phyloP scores from a whole-genome alignment of 2,888 invertebrate species.

The Parapristionchus giblindavisi region DNA sequence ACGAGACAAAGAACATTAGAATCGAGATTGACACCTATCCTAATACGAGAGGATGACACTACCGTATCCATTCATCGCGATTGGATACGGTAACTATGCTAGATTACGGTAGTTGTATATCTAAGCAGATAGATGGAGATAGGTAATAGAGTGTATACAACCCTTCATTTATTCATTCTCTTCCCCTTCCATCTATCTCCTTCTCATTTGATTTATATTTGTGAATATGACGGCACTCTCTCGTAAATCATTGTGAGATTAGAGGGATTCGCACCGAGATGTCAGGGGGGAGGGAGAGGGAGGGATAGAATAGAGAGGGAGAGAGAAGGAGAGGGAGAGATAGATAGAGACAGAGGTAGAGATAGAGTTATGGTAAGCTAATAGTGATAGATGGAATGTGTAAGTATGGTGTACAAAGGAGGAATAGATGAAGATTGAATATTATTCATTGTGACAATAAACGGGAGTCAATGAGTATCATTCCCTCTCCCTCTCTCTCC shows the following conservation, averaged over 20 bases:
- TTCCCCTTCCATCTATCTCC: not conserved
- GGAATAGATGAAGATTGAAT: too few relatives aligned
- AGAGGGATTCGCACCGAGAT: not conserved
- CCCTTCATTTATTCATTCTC: slow-evolving; percentile 10
- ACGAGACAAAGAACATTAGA: too few relatives aligned
- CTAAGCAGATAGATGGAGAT: too few relatives aligned
- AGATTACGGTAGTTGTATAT: too few relatives aligned
- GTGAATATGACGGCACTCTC: slow-evolving; percentile 34
- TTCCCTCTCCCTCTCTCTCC: too few relatives aligned
- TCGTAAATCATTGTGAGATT: slow-evolving; percentile 33
- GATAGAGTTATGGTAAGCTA: not conserved
- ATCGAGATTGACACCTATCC: too few relatives aligned
- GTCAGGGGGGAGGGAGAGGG: not conserved
- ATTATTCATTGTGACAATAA: too few relatives aligned
- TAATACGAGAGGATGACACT: too few relatives aligned
- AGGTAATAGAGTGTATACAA: not conserved
- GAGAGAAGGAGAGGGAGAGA: not conserved
- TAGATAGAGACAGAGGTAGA: not conserved
- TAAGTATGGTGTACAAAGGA: too few relatives aligned
- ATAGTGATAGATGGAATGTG: too few relatives aligned
- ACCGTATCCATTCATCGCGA: not conserved
- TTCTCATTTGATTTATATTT: slow-evolving; percentile 36
- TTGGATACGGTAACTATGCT: not conserved
- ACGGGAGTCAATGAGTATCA: too few relatives aligned
- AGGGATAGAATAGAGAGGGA: not conserved